Conservation (phyloP, 2,888 invertebrate genomes). For the Entomobrya multifasciata region DNA sequence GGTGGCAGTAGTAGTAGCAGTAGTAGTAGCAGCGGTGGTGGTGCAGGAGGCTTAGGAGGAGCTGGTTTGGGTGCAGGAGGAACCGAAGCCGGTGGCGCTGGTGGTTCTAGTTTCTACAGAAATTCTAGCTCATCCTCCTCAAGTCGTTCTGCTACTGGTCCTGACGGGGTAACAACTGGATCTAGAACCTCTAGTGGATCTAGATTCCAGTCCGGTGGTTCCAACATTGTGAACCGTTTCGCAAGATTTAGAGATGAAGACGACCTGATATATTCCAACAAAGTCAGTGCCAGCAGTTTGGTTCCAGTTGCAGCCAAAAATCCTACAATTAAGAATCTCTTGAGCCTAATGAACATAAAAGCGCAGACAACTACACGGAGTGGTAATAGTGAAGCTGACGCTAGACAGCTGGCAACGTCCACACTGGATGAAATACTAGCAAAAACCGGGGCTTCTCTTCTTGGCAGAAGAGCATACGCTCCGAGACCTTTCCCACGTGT, state of each 20-base stretch:
- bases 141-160: slow-evolving; percentile 52
- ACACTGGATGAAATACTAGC: slow-evolving; percentile 58
- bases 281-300: slow-evolving; percentile 63
- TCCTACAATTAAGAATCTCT: slow-evolving; percentile 64
- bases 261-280: slow-evolving; percentile 61
- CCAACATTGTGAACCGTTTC: slow-evolving; percentile 46
- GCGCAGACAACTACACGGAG: slow-evolving; percentile 37
- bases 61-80: neutral
- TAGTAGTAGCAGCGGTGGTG: neutral
- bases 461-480: slow-evolving; percentile 57
- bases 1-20: slow-evolving; percentile 6
- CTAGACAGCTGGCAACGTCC: slow-evolving; percentile 56
- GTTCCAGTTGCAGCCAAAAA: slow-evolving; percentile 60
- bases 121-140: slow-evolving; percentile 59
- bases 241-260: slow-evolving; percentile 61
- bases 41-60: neutral
- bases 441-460: slow-evolving; percentile 59
- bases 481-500: slow-evolving; percentile 61
- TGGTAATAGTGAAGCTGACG: slow-evolving; percentile 40
- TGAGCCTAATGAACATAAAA: slow-evolving; percentile 64
- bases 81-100: neutral
- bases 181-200: slow-evolving; percentile 24
- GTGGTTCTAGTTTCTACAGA: slow-evolving; percentile 54
- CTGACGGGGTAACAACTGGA: slow-evolving; percentile 49
- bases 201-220: slow-evolving; percentile 35